Evolutionary conservation across 2,888 invertebrate species (phyloP), one percentile per base, ranked within the genome.

Genomic region (Andricus quercusramuli): DNA sequence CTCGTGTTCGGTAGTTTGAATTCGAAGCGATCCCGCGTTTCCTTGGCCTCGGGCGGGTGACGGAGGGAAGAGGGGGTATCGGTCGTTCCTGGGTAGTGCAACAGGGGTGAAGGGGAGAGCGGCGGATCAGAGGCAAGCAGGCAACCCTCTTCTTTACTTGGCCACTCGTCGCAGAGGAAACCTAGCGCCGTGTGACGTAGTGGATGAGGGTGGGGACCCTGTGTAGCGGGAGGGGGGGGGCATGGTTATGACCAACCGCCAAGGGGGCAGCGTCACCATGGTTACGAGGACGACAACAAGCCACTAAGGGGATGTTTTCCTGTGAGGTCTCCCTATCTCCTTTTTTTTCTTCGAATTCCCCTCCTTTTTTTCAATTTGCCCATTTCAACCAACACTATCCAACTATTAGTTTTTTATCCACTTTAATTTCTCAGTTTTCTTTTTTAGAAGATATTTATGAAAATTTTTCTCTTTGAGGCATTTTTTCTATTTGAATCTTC

Each of bases 1-100:
- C 92, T 92, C 92, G 92, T 92, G 92, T 92, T 92, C 91, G 90
- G 92, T 92, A 90, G 91, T 92, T 92, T 92, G 92, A 92, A 92
- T 92, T 92, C 91, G 88, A 92, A 91, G 91, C 92, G 91, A 92
- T 92, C 92, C 92, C 92, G 92, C 92, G 91, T 92, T 92, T 92
- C 91, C 91, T 92, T 91, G 92, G 91, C 86, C 89, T 87, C 87
- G 82, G 84, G 88, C 84, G 67, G 82, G 62, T 20, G 79, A 29
- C 76, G 32, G 65, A 65, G 78, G 77, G 78, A 67, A 15, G 78
- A 25, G 78, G 79, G 80, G 78, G 41, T 74, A 78, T 47, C 25
- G 76, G 76, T 22, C 67, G 67, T 56, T 56, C n/a, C 22, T 47
- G 25, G 47, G 78, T 32, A 64, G 59, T 47, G 74, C 13, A 56